These are phyloP conservation scores for Megathymus violae DNA, from an alignment of 1,140 invertebrate genomes.

Conservation along the genomic window DNA sequence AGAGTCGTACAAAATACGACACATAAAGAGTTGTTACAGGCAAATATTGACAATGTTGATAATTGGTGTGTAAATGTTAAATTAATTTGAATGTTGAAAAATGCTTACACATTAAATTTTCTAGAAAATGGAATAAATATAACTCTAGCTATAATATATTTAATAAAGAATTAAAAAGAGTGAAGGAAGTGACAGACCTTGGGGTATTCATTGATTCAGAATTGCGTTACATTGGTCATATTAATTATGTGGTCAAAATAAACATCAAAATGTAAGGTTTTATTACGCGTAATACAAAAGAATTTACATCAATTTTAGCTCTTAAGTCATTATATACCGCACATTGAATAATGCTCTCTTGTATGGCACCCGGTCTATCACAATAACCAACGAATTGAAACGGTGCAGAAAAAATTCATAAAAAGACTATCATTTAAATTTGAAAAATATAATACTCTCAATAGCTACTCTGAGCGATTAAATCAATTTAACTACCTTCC, in stretches of 20 bases:
- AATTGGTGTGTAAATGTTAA: constrained; percentile 1
- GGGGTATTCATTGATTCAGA: constrained; percentile 3
- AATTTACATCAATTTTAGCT: constrained; percentile 10
- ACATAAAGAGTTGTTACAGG: constrained; percentile 1
- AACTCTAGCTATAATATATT: neutral
- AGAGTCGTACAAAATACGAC: neutral
- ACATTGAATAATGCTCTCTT: constrained; percentile 6
- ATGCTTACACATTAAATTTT: constrained; percentile 13
- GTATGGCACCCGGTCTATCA: constrained; percentile 14
- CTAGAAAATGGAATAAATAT: constrained; percentile 1
- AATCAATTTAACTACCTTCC: too few relatives aligned
- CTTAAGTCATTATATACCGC: constrained; percentile 6
- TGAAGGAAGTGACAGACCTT: constrained; percentile 7
- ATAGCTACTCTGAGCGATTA: constrained; percentile 11
- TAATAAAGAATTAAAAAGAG: constrained; percentile 9
- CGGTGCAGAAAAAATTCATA: constrained; percentile 12
- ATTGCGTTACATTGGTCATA: neutral
- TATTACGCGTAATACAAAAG: constrained; percentile 9
- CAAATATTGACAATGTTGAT: constrained; percentile 8
- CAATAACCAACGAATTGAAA: constrained; percentile 18
- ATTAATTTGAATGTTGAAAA: constrained; percentile 13
- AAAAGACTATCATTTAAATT: constrained; percentile 8
- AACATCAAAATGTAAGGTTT: constrained; percentile 16
- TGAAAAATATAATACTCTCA: too few relatives aligned
- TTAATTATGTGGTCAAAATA: neutral